Base-by-base conservation (phyloP, 2,113 vertebrate genomes). In the Cavia porcellus region DNA sequence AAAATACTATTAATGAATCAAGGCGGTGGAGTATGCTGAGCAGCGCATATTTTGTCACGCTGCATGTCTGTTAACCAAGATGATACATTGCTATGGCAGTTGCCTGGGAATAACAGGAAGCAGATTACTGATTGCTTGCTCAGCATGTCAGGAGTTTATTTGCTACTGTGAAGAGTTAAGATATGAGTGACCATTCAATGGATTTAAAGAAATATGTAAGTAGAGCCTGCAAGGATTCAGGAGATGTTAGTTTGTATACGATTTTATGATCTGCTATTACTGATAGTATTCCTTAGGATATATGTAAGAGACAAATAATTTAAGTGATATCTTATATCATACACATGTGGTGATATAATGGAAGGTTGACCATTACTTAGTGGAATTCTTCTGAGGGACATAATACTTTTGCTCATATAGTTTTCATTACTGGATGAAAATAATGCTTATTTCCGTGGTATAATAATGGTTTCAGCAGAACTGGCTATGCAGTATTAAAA, bases 141-240 rank as follows among this genome's bases (percentile, higher is more conserved):
- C 28, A 52, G 77, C 30, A 32, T 96, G 87, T 89, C 74, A 93
- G 74, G 74, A 90, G 45, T 93, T 97, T 96, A 94, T 95, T 96
- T 80, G 50, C 45, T 92, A 47, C 61, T 81, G 84, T 94, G 66
- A 97, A 91, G 93, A 92, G 50, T 47, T 82, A 52, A 28, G 92
- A 93, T 84, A 55, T 90, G 64, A 92, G 62, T 77, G 12, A 28
- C 28, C 68, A 19, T 75, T 35, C 7, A 42, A 62, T 75, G 22
- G 42, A 75, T 86, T 90, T 82, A 84, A 94, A 68, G 45, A 90
- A 88, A 89, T 3, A 25, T 84, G 32, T 1, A 50, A 87, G 81
- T 87, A 57, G 55, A 79, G 52, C 14, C 20, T 90, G n/a, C 79
- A 55, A 47, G 75, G 24, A 22, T 55, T 96, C 38, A 83, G 50